Conservation (phyloP, 2,113 vertebrate genomes). For the Malurus cyaneus region DNA sequence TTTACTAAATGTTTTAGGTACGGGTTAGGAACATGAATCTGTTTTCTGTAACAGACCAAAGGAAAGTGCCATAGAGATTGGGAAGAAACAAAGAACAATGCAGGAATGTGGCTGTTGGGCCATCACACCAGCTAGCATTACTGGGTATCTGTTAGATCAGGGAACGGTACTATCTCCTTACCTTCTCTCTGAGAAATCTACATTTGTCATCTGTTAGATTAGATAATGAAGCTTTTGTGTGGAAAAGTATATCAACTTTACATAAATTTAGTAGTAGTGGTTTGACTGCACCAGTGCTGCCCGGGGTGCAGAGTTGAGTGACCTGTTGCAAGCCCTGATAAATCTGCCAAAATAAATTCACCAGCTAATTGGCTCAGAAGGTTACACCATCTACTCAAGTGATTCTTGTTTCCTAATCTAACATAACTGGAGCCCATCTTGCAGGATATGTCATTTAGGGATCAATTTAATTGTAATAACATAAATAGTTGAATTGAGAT, state of each 20-base stretch:
- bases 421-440: neutral
- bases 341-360: neutral
- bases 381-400: neutral
- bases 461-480: neutral
- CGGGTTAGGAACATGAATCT: neutral
- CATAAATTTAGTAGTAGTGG: neutral
- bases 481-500: neutral
- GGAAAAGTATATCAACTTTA: neutral
- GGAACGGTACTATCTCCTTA: neutral
- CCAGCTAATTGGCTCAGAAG: neutral
- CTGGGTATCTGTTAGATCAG: neutral
- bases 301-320: rapidly evolving
- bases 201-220: neutral
- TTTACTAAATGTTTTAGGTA: neutral
- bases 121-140: neutral
- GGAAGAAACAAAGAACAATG: neutral
- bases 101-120: neutral
- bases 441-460: neutral
- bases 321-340: neutral
- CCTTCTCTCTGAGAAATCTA: neutral
- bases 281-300: neutral
- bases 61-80: neutral
- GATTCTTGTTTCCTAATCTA: neutral
- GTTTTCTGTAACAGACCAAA: neutral
- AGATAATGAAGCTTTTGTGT: neutral